These are phyloP conservation scores for Garrulus glandarius DNA, from an alignment of 2,797 vertebrate genomes.

Conservation along the genomic window DNA sequence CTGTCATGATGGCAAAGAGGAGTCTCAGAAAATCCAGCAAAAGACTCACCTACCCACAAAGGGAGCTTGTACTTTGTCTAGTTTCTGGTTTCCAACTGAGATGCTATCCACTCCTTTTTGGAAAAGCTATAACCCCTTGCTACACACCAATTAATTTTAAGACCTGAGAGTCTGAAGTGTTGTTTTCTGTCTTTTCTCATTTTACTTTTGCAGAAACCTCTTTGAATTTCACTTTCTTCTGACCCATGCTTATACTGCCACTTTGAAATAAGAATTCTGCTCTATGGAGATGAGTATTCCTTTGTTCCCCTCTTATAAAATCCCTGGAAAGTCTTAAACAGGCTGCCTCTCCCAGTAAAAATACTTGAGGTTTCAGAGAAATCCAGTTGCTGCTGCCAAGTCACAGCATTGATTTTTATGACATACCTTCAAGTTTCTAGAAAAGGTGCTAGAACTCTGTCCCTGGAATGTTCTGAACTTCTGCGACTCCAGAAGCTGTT, in stretches of 20 bases:
- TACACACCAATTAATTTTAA: neutral
- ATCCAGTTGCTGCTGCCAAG: neutral
- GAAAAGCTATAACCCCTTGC: neutral
- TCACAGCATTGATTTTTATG: neutral
- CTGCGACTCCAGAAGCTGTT: neutral
- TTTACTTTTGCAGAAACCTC: neutral
- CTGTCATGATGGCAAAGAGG: accelerated
- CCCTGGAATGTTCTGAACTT: neutral
- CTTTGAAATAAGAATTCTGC: neutral
- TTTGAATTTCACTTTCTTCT: neutral
- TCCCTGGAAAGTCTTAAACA: neutral
- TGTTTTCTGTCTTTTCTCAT: neutral
- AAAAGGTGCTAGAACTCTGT: neutral
- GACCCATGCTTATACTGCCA: neutral
- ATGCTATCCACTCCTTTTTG: neutral
- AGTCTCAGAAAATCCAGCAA: neutral
- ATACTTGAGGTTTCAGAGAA: neutral
- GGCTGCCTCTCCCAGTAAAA: neutral
- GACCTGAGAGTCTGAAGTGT: neutral
- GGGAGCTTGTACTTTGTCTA: neutral
- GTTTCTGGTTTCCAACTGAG: neutral
- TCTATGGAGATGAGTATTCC: neutral
- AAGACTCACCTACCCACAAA: neutral
- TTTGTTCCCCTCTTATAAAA: neutral
- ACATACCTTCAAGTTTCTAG: neutral